phyloP scores from a whole-genome alignment of 2,888 invertebrate species.

The Himalopsyche tibetana region DNA sequence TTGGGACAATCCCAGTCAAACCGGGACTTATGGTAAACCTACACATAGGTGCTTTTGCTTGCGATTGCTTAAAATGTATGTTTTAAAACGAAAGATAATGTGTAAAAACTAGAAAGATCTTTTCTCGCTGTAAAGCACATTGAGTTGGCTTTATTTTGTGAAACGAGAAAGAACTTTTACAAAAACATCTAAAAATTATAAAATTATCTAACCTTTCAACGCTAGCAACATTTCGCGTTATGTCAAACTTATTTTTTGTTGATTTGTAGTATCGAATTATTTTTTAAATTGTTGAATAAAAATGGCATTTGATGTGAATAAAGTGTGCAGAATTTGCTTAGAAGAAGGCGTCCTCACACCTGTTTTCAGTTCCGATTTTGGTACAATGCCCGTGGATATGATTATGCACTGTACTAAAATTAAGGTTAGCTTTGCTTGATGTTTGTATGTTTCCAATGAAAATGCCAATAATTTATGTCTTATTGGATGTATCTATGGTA shows the following conservation, averaged over 20 bases:
- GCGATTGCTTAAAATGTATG: too few relatives aligned
- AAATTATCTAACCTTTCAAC: neutral
- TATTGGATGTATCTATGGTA: neutral
- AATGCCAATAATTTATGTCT: neutral
- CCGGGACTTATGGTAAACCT: too few relatives aligned
- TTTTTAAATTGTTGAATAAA: slow-evolving; percentile 46
- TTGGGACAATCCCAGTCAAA: too few relatives aligned
- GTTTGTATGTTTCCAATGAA: neutral
- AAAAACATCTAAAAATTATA: too few relatives aligned
- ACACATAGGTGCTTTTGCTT: too few relatives aligned
- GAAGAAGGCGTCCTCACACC: slow-evolving; percentile 78
- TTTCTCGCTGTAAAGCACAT: too few relatives aligned
- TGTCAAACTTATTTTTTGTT: slow-evolving; percentile 3
- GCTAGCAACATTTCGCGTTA: neutral
- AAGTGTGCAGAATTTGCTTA: slow-evolving; percentile 77
- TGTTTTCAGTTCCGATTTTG: slow-evolving; percentile 79
- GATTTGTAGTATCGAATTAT: neutral
- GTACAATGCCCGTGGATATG: slow-evolving; percentile 79
- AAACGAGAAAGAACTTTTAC: too few relatives aligned
- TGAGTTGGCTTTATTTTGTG: too few relatives aligned
- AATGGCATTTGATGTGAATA: slow-evolving; percentile 72
- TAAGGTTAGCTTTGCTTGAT: slow-evolving; percentile 70
- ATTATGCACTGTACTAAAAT: slow-evolving; percentile 79
- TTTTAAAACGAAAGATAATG: too few relatives aligned
- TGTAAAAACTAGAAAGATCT: too few relatives aligned